Evolutionary conservation across 2,888 invertebrate species (phyloP), one percentile per base, ranked within the genome.

Genomic region (Himalopsyche kuldschensis): DNA sequence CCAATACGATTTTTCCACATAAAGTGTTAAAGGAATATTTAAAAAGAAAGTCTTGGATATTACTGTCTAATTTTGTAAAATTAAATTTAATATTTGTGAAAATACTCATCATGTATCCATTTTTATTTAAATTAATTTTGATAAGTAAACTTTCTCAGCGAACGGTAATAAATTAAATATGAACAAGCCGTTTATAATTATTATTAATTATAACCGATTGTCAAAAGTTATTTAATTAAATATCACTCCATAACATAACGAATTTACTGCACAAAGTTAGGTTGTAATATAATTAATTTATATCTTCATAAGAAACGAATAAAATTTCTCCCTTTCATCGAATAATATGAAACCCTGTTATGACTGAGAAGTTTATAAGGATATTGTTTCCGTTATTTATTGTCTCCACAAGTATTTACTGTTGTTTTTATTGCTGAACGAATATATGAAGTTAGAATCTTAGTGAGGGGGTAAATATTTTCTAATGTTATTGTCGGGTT

Each of bases 351-450:
- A 46, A 78, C 47, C 76, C 76, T 41, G 76, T 47, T 47, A 46
- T 30, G 78, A 24, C 47, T 78, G 35, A 3, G 55, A 55, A 69
- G 30, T 69, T 69, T 69, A 80, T 83, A 83, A 75, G 55, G 77
- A 79, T 82, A 81, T 85, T 84, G 84, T 85, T 84, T 83, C 32
- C 30, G 84, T 83, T 84, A 85, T 85, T 85, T 85, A 85, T 84
- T 80, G 75, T 47, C 79, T 76, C 55, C 41, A 75, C 78, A 79
- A 79, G 32, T 81, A 85, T 82, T 84, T 84, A 81, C 82, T 78
- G 85, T 76, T 83, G 84, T 84, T 84, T 81, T 85, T 85, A 84
- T 85, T 84, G 47, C 78, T 69, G 80, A n/a, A 79, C 82, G 82
- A 79, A 85, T 83, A 79, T 75, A 82, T 77, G 85, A 83, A 80